phyloP scores from a whole-genome alignment of 2,113 vertebrate species.

The Microcebus jonahi region DNA sequence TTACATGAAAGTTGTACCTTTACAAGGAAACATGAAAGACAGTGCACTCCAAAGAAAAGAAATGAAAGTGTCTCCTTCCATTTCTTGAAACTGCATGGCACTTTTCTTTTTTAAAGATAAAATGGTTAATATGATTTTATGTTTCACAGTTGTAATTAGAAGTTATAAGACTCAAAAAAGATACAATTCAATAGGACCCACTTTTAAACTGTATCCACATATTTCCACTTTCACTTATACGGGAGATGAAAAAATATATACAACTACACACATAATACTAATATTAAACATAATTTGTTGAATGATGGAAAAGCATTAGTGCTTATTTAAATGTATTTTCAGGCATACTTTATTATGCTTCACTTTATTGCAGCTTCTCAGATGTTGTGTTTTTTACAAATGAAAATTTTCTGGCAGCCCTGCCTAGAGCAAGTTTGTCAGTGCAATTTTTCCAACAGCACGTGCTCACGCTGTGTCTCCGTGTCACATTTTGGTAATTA shows the following conservation, averaged over 20 bases:
- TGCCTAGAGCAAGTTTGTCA: neutral
- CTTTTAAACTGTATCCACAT: neutral
- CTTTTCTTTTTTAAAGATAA: neutral
- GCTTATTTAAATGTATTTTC: neutral
- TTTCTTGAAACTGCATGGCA: neutral
- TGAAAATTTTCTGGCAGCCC: neutral
- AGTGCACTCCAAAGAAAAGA: neutral
- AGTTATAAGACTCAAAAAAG: neutral
- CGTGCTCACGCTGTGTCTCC: neutral
- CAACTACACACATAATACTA: neutral
- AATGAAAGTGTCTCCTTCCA: neutral
- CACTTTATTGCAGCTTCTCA: neutral
- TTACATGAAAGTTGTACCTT: conserved; percentile 37
- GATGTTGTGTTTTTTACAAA: neutral
- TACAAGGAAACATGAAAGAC: conserved; percentile 39
- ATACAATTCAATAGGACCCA: neutral
- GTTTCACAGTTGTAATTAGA: neutral
- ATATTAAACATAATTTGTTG: neutral
- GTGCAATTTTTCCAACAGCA: neutral
- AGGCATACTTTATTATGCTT: neutral
- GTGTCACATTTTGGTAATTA: neutral
- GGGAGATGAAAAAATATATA: neutral
- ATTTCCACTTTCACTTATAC: neutral
- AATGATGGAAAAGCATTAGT: neutral
- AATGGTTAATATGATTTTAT: neutral